Conservation (phyloP, 2,888 invertebrate genomes). For the Mamestra brassicae region DNA sequence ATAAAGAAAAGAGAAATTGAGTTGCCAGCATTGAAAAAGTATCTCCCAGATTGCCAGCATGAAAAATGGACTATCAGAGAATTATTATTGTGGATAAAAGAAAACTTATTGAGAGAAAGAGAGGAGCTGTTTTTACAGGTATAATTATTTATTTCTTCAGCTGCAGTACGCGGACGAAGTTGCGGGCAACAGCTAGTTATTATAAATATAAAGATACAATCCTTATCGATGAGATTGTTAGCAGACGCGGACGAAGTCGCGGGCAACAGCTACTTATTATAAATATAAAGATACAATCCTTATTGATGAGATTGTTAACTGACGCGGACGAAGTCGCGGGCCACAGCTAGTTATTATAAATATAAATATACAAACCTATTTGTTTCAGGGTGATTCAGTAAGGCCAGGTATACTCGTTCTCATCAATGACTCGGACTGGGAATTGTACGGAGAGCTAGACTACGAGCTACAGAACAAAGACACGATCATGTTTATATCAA, state of each 20-base stretch:
- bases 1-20: constrained; percentile 93
- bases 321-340: too few species aligned
- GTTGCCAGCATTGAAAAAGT: constrained; percentile 91
- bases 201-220: too few species aligned
- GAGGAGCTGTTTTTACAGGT: constrained; percentile 92
- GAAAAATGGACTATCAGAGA: constrained; percentile 92
- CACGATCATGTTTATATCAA: constrained; percentile 95
- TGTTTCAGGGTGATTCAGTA: constrained; percentile 89
- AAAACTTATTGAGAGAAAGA: constrained; percentile 95
- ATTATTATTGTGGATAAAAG: constrained; percentile 95
- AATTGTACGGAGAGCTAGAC: constrained; percentile 94
- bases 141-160: background rate
- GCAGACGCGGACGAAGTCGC: too few species aligned
- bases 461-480: constrained; percentile 93
- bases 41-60: constrained; percentile 73
- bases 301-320: too few species aligned
- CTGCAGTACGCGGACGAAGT: too few species aligned
- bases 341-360: too few species aligned
- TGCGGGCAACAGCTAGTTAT: too few species aligned
- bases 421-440: constrained; percentile 99
- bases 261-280: too few species aligned
- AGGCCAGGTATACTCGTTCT: constrained; percentile 98
- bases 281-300: too few species aligned
- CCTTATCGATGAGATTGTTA: too few species aligned
- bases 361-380: background rate